Conservation (phyloP, 2,113 vertebrate genomes). For the Morone chrysops region DNA sequence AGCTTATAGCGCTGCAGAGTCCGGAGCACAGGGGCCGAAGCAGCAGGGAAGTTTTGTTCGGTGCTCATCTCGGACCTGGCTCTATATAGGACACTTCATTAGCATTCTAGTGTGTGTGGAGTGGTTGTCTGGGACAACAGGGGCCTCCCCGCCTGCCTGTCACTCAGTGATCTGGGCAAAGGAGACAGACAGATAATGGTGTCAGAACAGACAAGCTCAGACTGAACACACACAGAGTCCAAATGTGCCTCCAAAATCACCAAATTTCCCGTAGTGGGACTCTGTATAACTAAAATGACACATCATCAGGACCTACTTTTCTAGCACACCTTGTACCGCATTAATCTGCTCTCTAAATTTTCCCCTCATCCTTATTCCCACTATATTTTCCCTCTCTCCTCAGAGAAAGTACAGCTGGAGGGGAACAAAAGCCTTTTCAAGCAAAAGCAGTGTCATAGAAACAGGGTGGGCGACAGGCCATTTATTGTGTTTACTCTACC, state of each 20-base stretch:
- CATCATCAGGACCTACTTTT: slow-evolving; percentile 8
- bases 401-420: slow-evolving; percentile 43
- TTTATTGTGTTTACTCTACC: slow-evolving; percentile 72
- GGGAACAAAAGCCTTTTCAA: slow-evolving; percentile 59
- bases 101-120: slow-evolving; percentile 66
- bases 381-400: not conserved
- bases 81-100: slow-evolving; percentile 74
- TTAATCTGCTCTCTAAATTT: slow-evolving; percentile 6
- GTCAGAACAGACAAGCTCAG: slow-evolving; percentile 23
- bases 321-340: not conserved
- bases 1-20: slow-evolving; percentile 7
- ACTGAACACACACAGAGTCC: slow-evolving; percentile 25
- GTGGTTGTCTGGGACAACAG: slow-evolving; percentile 72
- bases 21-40: slow-evolving; percentile 21
- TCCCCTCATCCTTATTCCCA: not conserved
- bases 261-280: slow-evolving; percentile 14
- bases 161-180: slow-evolving; percentile 31
- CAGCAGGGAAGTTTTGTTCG: slow-evolving; percentile 63
- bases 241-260: slow-evolving; percentile 15
- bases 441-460: slow-evolving; percentile 69
- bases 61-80: slow-evolving; percentile 58
- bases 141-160: slow-evolving; percentile 62
- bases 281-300: not conserved
- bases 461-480: slow-evolving; percentile 57
- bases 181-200: slow-evolving; percentile 61